phyloP scores from a whole-genome alignment of 2,888 invertebrate species.

The Ectropis crepuscularia region DNA sequence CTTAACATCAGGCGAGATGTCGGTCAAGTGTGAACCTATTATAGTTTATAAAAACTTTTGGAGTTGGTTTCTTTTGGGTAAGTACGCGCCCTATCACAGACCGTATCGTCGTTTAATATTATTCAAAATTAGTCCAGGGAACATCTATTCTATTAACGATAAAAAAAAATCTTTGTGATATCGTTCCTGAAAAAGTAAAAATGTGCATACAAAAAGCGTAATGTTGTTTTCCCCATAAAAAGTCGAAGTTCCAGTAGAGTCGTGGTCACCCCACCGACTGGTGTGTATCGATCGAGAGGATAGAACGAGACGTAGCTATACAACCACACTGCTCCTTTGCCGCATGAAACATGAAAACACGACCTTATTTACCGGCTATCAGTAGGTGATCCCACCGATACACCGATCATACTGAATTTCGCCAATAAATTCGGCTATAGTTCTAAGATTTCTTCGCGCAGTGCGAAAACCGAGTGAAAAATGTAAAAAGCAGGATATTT shows the following conservation, averaged over 20 bases:
- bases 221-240: not conserved
- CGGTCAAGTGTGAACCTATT: too few species aligned
- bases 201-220: too few species aligned
- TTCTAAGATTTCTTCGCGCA: constrained; percentile 22
- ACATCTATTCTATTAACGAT: too few species aligned
- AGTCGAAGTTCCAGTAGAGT: constrained; percentile 26
- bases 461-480: constrained; percentile 30
- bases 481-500: constrained; percentile 30
- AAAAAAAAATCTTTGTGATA: too few species aligned
- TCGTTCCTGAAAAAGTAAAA: too few species aligned
- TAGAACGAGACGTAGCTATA: constrained; percentile 68
- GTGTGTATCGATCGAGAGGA: constrained; percentile 72
- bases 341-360: constrained; percentile 77
- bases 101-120: too few species aligned
- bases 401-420: constrained; percentile 44
- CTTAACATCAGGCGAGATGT: too few species aligned
- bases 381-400: constrained; percentile 44
- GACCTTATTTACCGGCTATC: constrained; percentile 63
- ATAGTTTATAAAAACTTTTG: too few species aligned
- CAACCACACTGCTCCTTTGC: constrained; percentile 67
- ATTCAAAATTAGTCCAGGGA: too few species aligned
- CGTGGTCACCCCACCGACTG: constrained; percentile 70
- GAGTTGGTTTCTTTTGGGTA: too few species aligned
- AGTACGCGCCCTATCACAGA: too few species aligned
- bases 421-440: constrained; percentile 26